Evolutionary conservation across 2,888 invertebrate species (phyloP).

Genomic region (Selenia dentaria): DNA sequence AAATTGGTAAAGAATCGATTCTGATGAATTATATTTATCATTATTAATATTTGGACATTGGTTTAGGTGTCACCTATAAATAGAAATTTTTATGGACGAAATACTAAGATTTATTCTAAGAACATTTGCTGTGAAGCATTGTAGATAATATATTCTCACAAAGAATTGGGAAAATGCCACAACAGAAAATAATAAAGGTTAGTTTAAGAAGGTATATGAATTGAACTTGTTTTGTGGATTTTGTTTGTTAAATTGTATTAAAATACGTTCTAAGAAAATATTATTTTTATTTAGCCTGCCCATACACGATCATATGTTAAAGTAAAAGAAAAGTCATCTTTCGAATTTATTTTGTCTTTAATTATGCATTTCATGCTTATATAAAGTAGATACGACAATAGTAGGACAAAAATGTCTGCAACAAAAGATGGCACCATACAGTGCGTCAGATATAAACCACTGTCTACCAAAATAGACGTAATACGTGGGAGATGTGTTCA

Average conservation of each 20-base stretch:
- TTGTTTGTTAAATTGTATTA: conserved; percentile 33
- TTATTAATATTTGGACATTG: background rate
- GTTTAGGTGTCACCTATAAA: conserved; percentile 11
- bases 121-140: conserved; percentile 5
- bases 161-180: conserved; percentile 12
- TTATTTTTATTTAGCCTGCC: conserved; percentile 11
- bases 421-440: too few relatives aligned
- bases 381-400: background rate
- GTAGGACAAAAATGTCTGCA: too few relatives aligned
- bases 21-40: too few relatives aligned
- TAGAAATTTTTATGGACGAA: conserved; percentile 2
- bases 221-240: conserved; percentile 23
- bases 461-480: too few relatives aligned
- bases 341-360: conserved; percentile 12
- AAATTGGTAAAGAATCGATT: background rate
- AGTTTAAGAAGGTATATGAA: conserved; percentile 10
- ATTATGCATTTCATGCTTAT: conserved; percentile 29
- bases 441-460: background rate
- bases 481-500: too few relatives aligned
- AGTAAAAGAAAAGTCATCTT: too few relatives aligned
- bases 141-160: conserved; percentile 12
- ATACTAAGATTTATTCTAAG: background rate
- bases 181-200: conserved; percentile 3
- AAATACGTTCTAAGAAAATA: conserved; percentile 25
- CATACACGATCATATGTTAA: too few relatives aligned